phyloP scores from a whole-genome alignment of 2,888 invertebrate genomes.

The Crematogaster levior region DNA sequence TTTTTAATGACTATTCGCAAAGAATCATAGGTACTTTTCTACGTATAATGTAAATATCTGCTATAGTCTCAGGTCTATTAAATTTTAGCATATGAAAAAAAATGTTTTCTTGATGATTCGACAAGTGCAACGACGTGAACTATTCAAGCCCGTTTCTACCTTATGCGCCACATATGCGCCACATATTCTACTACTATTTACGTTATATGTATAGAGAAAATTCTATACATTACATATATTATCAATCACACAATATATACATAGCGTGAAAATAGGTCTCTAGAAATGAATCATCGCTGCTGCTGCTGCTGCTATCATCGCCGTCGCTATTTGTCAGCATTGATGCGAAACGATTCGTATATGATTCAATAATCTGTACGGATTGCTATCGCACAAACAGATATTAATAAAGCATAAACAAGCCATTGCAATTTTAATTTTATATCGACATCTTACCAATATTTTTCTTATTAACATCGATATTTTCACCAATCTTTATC shows the following conservation, averaged over 20 bases:
- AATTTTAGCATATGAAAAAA: background rate
- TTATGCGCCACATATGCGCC: background rate
- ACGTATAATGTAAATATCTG: background rate
- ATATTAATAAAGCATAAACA: background rate
- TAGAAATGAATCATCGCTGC: conserved; percentile 56
- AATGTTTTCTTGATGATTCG: background rate
- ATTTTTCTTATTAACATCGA: background rate
- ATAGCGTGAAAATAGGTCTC: conserved; percentile 11
- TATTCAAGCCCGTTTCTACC: conserved; percentile 21
- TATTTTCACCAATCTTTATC: background rate
- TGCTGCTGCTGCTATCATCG: conserved; percentile 61
- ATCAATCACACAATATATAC: background rate
- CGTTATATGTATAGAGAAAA: background rate
- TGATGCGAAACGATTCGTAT: conserved; percentile 36
- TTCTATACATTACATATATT: background rate
- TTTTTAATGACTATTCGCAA: background rate
- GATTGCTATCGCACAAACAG: background rate
- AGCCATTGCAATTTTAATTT: background rate
- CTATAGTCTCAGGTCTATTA: background rate
- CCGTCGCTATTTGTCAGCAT: conserved; percentile 64
- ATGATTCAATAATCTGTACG: conserved; percentile 23
- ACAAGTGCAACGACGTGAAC: conserved; percentile 5
- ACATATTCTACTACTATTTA: background rate
- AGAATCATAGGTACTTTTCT: background rate
- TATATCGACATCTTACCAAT: background rate